Conservation (phyloP, 2,113 vertebrate genomes). For the Petromus typicus region DNA sequence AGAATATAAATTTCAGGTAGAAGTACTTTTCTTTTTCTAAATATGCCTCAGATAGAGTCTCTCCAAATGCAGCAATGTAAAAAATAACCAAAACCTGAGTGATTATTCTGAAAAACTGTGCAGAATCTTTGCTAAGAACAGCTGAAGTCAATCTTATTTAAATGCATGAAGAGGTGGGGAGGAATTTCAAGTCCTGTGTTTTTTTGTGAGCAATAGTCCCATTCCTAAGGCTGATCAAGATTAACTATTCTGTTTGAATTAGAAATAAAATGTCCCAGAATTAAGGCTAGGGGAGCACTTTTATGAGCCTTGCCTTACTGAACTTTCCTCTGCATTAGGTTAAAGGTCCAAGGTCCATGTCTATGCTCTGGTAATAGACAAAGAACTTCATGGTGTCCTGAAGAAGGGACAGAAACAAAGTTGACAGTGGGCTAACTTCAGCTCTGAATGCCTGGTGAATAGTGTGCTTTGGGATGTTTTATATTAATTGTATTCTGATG, state of each 20-base stretch:
- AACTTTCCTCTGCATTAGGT: slow-evolving; percentile 34
- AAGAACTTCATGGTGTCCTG: not conserved
- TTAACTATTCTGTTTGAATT: slow-evolving; percentile 59
- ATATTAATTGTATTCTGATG: slow-evolving; percentile 78
- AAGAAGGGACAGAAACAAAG: slow-evolving; percentile 45
- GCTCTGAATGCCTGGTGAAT: slow-evolving; percentile 61
- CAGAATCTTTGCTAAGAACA: slow-evolving; percentile 83
- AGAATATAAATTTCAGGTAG: slow-evolving; percentile 95
- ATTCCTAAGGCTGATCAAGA: slow-evolving; percentile 58
- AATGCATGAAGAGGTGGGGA: slow-evolving; percentile 51
- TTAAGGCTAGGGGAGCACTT: slow-evolving; percentile 55
- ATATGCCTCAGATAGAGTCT: slow-evolving; percentile 75
- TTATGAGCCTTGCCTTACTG: slow-evolving; percentile 37
- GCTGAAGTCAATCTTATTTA: slow-evolving; percentile 74
- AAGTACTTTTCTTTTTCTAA: slow-evolving; percentile 83
- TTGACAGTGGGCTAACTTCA: not conserved
- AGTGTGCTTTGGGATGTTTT: slow-evolving; percentile 67
- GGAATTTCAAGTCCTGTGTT: slow-evolving; percentile 77
- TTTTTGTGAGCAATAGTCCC: slow-evolving; percentile 66
- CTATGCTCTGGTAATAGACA: not conserved
- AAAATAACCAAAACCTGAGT: slow-evolving; percentile 80
- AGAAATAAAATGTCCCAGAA: not conserved
- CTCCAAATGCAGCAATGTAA: slow-evolving; percentile 83
- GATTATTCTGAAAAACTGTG: slow-evolving; percentile 72
- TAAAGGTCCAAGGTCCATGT: not conserved